Evolutionary conservation across 2,113 vertebrate species (phyloP), one percentile per base, ranked within the genome.

Genomic region (Perca schrenkii): DNA sequence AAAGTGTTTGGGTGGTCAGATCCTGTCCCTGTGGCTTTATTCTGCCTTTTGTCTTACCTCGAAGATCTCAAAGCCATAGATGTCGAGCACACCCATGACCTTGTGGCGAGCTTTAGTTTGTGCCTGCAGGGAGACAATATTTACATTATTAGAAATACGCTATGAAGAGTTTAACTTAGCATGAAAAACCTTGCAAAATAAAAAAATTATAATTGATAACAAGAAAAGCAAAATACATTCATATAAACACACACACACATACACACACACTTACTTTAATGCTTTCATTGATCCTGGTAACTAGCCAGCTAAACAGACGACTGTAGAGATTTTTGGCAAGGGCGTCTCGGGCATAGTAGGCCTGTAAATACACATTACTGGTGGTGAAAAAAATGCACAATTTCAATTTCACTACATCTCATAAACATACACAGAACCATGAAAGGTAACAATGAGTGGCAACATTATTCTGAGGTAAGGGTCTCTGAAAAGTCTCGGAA

Each of bases 31-130:
- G 64, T 52, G 36, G 67, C 4, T 83, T 82, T 83, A 53, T 80
- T 69, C 53, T n/a, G 70, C 21, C 4, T 25, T 36, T 58, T 58
- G 14, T 49, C 95, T 96, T 96, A 99, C 98, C 97, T 99, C 98
- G 94, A 99, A 99, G 93, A 99, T 99, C 94, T 99, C 98, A 95
- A 99, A 99, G 88, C 98, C 98, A 40, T 99, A 99, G 88, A 99
- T 99, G 94, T 99, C 98, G 89, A 99, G 89, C 57, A 99, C 98
- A 6, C 98, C 98, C 98, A 99, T 99, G 66, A 99, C 98, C 95
- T 99, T 99, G 96, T 99, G 99, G 76, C 97, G 96, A 71, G 96
- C 91, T 96, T 98, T 98, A 64, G 95, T 93, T 88, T 99, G 97
- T 74, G 98, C 98, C 98, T 99, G 93, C 25, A 50, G 86, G 74